These are phyloP conservation scores for Melanostigma gelatinosum DNA, from an alignment of 2,113 vertebrate species.

Conservation along the genomic window DNA sequence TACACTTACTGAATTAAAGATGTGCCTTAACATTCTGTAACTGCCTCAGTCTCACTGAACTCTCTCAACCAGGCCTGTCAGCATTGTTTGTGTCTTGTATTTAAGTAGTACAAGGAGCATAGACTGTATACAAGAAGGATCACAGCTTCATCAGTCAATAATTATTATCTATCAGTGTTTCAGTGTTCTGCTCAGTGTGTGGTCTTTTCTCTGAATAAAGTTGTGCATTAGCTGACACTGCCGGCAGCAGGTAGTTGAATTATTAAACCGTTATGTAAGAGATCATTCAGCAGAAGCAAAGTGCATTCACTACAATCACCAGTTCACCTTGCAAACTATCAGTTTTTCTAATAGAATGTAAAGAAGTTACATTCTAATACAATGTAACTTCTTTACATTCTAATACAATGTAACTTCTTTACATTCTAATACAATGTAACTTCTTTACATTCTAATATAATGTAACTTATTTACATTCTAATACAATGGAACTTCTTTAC, in stretches of 20 bases:
- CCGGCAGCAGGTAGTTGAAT: constrained; percentile 1
- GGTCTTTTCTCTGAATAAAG: constrained; percentile 15
- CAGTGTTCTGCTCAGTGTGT: constrained; percentile 1
- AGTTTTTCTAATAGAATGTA: too few species aligned
- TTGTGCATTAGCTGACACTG: not conserved
- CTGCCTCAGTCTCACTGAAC: constrained; percentile 1
- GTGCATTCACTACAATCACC: not conserved
- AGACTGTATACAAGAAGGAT: not conserved
- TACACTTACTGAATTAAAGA: constrained; percentile 30
- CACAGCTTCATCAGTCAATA: constrained; percentile 16
- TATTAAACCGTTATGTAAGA: constrained; percentile 30
- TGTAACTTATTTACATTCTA: too few species aligned
- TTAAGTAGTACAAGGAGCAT: not conserved
- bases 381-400: too few species aligned
- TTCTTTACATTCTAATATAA: too few species aligned
- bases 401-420: too few species aligned
- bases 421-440: too few species aligned
- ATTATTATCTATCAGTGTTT: constrained; percentile 8
- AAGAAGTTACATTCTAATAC: too few species aligned
- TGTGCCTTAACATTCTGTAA: not conserved
- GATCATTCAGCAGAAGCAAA: not conserved
- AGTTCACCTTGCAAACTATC: not conserved
- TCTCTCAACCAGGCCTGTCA: not conserved
- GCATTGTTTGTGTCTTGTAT: not conserved
- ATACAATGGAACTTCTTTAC: too few species aligned